Conservation (phyloP, 2,888 invertebrate genomes). For the Antheraea yamamai region DNA sequence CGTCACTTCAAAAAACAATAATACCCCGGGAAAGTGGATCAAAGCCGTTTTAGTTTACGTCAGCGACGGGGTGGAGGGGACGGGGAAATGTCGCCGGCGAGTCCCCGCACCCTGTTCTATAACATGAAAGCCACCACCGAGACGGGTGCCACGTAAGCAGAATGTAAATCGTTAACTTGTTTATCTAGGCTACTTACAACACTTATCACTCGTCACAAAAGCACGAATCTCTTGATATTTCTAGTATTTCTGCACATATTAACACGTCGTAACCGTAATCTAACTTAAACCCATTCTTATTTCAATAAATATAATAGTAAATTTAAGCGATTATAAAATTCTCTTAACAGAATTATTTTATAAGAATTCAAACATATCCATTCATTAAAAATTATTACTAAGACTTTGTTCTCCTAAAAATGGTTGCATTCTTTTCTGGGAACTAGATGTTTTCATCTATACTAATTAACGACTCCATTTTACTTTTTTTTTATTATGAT, state of each 20-base stretch:
- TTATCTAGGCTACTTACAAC: constrained; percentile 32
- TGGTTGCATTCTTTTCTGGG: no score
- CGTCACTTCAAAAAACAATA: constrained; percentile 41
- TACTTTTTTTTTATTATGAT: no score
- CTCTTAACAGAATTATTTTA: no score
- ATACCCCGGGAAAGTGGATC: constrained; percentile 40
- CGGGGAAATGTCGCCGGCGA: constrained; percentile 24
- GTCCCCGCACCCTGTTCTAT: constrained; percentile 23
- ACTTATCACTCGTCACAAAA: not conserved
- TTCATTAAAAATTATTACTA: not conserved
- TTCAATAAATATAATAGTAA: not conserved
- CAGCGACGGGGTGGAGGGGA: constrained; percentile 31
- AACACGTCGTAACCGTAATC: no score
- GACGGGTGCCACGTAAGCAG: constrained; percentile 41
- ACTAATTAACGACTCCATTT: no score
- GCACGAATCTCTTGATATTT: not conserved
- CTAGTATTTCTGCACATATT: not conserved
- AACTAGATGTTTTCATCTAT: no score
- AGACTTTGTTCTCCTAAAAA: no score
- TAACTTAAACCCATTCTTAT: no score
- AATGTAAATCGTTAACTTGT: constrained; percentile 35
- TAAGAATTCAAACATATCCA: not conserved
- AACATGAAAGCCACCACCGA: constrained; percentile 29
- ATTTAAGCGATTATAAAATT: not conserved
- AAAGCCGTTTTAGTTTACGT: constrained; percentile 43